phyloP scores from a whole-genome alignment of 2,797 vertebrate genomes.

The Acrocephalus scirpaceus region DNA sequence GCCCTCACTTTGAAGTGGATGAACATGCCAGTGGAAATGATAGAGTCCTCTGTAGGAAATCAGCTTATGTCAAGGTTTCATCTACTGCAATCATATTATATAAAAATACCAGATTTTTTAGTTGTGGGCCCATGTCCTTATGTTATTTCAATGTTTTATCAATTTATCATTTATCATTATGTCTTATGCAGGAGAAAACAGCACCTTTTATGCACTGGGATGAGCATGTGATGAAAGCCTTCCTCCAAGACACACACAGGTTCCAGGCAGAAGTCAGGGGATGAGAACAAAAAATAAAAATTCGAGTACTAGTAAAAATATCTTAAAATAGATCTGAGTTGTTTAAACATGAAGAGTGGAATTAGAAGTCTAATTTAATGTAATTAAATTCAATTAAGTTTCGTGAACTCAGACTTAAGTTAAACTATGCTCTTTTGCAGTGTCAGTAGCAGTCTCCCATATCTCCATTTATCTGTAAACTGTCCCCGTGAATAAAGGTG shows the following conservation, averaged over 20 bases:
- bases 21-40: neutral
- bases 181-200: neutral
- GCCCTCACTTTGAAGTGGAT: neutral
- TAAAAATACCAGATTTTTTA: neutral
- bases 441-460: neutral
- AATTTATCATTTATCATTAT: neutral
- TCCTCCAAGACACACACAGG: neutral
- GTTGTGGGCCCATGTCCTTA: neutral
- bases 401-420: neutral
- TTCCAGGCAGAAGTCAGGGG: neutral
- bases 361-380: neutral
- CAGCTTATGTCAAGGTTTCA: neutral
- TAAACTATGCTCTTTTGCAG: neutral
- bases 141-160: neutral
- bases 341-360: neutral
- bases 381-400: neutral
- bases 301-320: neutral
- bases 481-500: fast-evolving
- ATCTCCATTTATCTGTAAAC: neutral
- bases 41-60: neutral
- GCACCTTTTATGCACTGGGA: neutral
- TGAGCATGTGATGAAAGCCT: neutral
- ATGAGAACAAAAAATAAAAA: neutral
- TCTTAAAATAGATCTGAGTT: neutral
- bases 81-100: neutral